These are phyloP conservation scores for human (Homo sapiens) DNA, from an alignment of 2,113 vertebrate species.

Conservation along the genomic window DNA sequence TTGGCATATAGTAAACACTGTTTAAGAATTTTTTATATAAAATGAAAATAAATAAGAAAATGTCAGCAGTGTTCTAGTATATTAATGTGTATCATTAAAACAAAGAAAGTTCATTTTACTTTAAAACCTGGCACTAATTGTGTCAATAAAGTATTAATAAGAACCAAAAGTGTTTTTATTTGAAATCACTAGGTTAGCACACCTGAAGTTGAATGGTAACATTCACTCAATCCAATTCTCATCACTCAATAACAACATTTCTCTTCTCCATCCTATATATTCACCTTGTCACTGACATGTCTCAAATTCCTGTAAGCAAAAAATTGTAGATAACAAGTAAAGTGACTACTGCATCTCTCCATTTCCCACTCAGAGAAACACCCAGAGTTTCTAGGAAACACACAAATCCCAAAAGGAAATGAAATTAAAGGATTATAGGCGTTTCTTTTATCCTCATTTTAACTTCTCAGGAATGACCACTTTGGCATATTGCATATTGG, in stretches of 20 bases:
- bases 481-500: background rate
- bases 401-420: constrained; percentile 44
- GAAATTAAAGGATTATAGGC: background rate
- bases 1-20: background rate
- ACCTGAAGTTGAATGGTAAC: background rate
- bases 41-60: constrained; percentile 40
- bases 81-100: background rate
- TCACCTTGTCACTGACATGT: constrained; percentile 36
- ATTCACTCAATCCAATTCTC: background rate
- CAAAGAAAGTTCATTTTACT: background rate
- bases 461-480: background rate
- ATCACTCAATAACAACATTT: background rate
- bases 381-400: constrained; percentile 40
- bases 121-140: background rate
- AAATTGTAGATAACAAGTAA: constrained; percentile 60
- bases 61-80: background rate
- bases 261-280: background rate
- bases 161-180: background rate
- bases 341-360: constrained; percentile 43
- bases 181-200: background rate
- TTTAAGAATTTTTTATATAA: constrained; percentile 19
- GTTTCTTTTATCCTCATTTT: background rate
- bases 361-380: constrained; percentile 40
- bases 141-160: background rate
- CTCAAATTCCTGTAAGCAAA: constrained; percentile 53